Conservation (phyloP, 2,888 invertebrate species). For the Macaria notata region DNA sequence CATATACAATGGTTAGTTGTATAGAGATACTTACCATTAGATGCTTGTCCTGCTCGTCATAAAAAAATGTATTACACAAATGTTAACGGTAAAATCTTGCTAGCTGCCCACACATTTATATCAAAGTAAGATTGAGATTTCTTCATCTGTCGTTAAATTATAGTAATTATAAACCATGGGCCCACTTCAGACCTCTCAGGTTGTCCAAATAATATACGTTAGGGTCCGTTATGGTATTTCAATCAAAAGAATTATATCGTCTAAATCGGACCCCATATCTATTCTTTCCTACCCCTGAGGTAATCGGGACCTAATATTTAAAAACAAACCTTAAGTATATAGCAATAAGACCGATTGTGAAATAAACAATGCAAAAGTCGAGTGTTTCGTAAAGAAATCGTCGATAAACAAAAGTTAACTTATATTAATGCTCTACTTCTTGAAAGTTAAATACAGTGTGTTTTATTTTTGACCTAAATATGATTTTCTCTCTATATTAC, state of each 20-base stretch:
- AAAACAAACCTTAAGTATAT: slow-evolving; percentile 34
- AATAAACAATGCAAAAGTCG: slow-evolving; percentile 49
- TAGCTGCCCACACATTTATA: slow-evolving; percentile 2
- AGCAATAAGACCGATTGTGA: slow-evolving; percentile 32
- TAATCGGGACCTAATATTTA: slow-evolving; percentile 18
- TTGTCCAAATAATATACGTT: slow-evolving; percentile 82
- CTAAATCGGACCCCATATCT: slow-evolving; percentile 76
- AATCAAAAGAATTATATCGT: slow-evolving; percentile 74
- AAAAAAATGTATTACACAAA: too few species aligned
- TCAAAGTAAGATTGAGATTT: slow-evolving; percentile 41
- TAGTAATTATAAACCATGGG: slow-evolving; percentile 78
- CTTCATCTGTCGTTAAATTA: slow-evolving; percentile 77
- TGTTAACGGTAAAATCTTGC: slow-evolving; percentile 22
- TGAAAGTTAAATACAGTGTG: slow-evolving; percentile 53
- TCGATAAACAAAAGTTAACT: slow-evolving; percentile 77
- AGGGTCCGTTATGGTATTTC: slow-evolving; percentile 75
- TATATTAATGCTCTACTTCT: slow-evolving; percentile 70
- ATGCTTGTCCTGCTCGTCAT: too few species aligned
- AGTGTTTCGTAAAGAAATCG: slow-evolving; percentile 73
- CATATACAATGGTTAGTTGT: too few species aligned
- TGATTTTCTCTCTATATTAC: too few species aligned
- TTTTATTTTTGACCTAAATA: not conserved
- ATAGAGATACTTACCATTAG: too few species aligned
- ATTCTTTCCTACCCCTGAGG: slow-evolving; percentile 72
- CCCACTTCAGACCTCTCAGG: slow-evolving; percentile 76